These are phyloP conservation scores for Aplysina aerophoba DNA, from an alignment of 37 sponge, comb jelly and placozoan genomes.

Conservation along the genomic window DNA sequence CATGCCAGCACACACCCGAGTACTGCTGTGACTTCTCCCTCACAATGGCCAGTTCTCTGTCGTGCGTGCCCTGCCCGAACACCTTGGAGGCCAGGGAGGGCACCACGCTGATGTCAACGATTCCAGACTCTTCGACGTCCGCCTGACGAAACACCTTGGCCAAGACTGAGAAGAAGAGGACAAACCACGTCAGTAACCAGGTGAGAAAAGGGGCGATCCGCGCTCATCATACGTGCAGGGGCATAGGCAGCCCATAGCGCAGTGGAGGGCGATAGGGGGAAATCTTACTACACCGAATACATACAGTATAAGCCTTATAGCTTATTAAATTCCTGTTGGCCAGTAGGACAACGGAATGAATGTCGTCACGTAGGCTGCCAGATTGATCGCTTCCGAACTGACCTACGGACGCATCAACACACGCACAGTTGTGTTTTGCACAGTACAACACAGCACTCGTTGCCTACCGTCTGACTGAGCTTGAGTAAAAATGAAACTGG, in stretches of 20 bases:
- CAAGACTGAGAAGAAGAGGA: conserved; percentile 59
- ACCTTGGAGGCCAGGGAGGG: conserved; percentile 72
- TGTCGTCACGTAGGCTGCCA: no score
- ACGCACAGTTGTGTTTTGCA: no score
- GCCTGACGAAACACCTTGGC: conserved; percentile 91
- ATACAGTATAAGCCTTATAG: no score
- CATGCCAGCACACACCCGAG: conserved; percentile 3
- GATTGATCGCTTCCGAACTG: no score
- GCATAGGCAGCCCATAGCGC: no score
- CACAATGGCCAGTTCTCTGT: conserved; percentile 71
- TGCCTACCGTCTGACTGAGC: conserved; percentile 77
- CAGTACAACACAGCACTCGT: background rate
- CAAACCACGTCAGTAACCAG: background rate
- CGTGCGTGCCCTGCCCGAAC: conserved; percentile 64
- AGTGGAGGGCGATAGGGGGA: no score
- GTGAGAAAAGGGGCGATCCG: no score
- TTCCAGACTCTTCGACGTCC: conserved; percentile 87
- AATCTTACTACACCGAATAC: no score
- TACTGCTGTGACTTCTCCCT: conserved; percentile 33
- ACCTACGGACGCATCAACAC: no score
- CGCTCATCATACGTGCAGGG: no score
- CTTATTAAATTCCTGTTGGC: no score
- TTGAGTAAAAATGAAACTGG: conserved; percentile 67
- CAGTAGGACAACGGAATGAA: no score
- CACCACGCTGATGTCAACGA: conserved; percentile 66